Percentiles rank a stretch among this genome's conserved stretches.
These are phyloP conservation scores for Nibea albiflora DNA, from an alignment of 2,113 vertebrate species.

Conservation along the genomic window DNA sequence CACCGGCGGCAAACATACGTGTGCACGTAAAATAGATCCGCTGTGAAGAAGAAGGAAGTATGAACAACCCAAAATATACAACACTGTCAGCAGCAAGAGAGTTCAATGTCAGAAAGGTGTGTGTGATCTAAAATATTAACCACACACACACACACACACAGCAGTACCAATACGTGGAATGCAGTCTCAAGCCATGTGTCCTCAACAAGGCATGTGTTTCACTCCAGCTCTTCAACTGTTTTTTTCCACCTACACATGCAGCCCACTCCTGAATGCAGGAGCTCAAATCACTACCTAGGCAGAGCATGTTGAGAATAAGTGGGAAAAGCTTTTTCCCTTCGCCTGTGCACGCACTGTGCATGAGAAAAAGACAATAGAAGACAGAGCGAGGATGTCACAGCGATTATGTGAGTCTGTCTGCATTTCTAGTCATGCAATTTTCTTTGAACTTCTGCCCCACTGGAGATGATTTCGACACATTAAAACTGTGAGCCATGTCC, in stretches of 20 bases:
- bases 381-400: not conserved
- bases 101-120: not conserved
- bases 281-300: conserved; percentile 4
- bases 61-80: not conserved
- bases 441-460: no score
- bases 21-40: not conserved
- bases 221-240: conserved; percentile 8
- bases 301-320: not conserved
- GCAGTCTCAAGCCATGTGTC: not conserved
- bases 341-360: no score
- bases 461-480: not conserved
- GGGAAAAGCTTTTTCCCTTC: not conserved
- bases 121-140: not conserved
- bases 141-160: not conserved
- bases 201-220: not conserved
- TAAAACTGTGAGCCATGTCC: not conserved
- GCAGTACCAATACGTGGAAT: not conserved
- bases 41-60: not conserved
- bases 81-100: not conserved
- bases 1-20: conserved; percentile 14
- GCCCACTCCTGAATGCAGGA: conserved; percentile 10
- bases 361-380: not conserved
- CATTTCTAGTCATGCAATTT: not conserved
- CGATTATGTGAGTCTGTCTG: not conserved
- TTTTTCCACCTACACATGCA: conserved; percentile 30